Evolutionary conservation across 2,888 invertebrate species (phyloP), one percentile per base, ranked within the genome.

Genomic region (Ischnura elegans): DNA sequence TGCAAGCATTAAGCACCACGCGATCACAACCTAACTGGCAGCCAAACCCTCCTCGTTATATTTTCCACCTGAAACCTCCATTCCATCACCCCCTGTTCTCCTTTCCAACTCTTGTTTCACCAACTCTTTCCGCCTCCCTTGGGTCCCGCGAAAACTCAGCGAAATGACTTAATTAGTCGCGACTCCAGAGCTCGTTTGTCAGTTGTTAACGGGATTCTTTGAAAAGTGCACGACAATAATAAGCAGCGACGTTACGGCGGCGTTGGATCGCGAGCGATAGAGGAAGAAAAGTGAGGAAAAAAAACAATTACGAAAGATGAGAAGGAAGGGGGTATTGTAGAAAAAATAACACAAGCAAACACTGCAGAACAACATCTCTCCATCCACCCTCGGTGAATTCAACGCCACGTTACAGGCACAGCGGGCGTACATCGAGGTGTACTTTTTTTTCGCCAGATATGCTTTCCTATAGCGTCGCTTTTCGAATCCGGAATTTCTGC

Each of bases 141-240:
- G 47, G 87, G 21, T 6, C 36, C 16, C 51, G 87, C 87, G 87
- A 3, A 25, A 87, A 42, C 55, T 42, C 90, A 66, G 43, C 25
- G 90, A 61, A 61, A 90, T 90, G 90, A 90, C 90, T 90, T 90
- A 90, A 90, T 90, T 90, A 90, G 90, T 90, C 90, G 90, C 66
- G 90, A 61, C 90, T 90, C 61, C 61, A 36, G 61, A 90, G 61
- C 90, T 43, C 90, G 55, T 66, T 90, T 51, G 66, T 90, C 87
- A 87, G 55, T 87, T 87, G 87, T 90, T 90, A n/a, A 55, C 25
- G 61, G 90, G 90, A 66, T 61, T 66, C 90, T 90, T 61, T 90
- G 61, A 66, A 90, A 90, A 90, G 90, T 90, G 90, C n/a, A 61
- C 51, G 90, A 90, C 90, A 90, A 90, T 90, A 90, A 90, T 43